phyloP scores from a whole-genome alignment of 1,140 invertebrate species.

The Drosophila burlai region DNA sequence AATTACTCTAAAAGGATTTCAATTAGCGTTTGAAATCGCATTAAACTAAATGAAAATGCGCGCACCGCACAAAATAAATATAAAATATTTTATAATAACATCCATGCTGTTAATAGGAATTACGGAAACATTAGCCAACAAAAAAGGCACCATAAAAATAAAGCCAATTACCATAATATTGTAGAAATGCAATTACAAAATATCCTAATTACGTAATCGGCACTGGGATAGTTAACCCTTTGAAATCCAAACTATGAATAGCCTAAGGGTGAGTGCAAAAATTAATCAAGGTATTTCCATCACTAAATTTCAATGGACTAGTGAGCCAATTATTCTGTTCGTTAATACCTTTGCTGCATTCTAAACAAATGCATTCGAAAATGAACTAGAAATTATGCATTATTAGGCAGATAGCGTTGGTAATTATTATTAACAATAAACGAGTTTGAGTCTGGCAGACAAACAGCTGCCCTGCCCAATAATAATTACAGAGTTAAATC shows the following conservation, averaged over 20 bases:
- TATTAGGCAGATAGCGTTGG: constrained; percentile 51
- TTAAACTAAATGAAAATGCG: constrained; percentile 57
- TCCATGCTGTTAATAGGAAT: constrained; percentile 46
- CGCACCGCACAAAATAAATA: constrained; percentile 31
- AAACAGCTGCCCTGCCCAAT: constrained; percentile 5
- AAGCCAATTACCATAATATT: constrained; percentile 68
- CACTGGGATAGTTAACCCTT: neutral
- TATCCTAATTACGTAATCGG: constrained; percentile 44
- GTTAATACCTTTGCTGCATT: constrained; percentile 28
- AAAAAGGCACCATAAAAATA: constrained; percentile 6
- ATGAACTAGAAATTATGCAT: constrained; percentile 57
- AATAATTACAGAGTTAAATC: neutral
- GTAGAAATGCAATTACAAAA: constrained; percentile 73
- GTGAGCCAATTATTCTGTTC: constrained; percentile 41
- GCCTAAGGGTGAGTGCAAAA: constrained; percentile 7
- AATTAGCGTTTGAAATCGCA: constrained; percentile 68
- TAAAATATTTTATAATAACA: constrained; percentile 42
- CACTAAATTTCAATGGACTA: constrained; percentile 24
- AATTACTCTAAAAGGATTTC: constrained; percentile 82
- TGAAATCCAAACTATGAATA: constrained; percentile 3
- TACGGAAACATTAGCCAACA: constrained; percentile 40
- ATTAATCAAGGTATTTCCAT: constrained; percentile 47
- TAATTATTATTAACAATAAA: constrained; percentile 58
- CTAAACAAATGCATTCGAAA: constrained; percentile 50
- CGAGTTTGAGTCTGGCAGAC: neutral